Evolutionary conservation across 2,113 vertebrate genomes (phyloP).

Genomic region (Caranx melampygus): DNA sequence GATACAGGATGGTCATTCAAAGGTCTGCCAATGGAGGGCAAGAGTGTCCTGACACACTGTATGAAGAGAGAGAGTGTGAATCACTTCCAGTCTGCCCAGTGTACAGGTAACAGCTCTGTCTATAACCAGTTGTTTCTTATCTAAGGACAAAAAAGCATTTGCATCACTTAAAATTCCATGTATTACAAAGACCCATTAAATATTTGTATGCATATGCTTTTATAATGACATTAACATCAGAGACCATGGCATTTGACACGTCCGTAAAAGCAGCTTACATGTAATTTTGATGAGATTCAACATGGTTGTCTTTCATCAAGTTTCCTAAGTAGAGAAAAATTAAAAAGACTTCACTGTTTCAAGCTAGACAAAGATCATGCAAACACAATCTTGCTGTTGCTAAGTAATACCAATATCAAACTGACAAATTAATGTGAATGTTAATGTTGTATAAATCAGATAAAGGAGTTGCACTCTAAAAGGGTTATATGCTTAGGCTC

Average conservation of each 20-base stretch:
- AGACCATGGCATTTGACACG: background rate
- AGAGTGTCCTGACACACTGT: conserved; percentile 94
- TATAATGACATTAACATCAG: no score
- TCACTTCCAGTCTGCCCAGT: conserved; percentile 86
- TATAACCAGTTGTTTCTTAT: background rate
- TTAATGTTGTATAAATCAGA: no score
- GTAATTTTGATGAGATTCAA: background rate
- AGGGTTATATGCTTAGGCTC: no score
- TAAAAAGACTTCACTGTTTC: background rate
- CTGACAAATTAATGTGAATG: no score
- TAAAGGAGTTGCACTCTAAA: no score
- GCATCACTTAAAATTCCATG: background rate
- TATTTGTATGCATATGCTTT: background rate
- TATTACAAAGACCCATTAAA: background rate
- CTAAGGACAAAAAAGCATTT: background rate
- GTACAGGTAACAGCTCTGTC: conserved; percentile 87
- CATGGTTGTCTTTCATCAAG: background rate
- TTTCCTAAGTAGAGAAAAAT: no score
- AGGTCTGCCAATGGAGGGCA: conserved; percentile 89
- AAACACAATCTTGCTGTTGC: background rate
- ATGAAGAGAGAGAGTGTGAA: conserved; percentile 97
- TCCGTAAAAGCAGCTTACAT: background rate
- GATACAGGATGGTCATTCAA: conserved; percentile 91
- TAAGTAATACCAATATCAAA: no score
- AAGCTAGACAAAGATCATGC: background rate